phyloP scores from a whole-genome alignment of 2,797 vertebrate species.

The Spea hammondii region DNA sequence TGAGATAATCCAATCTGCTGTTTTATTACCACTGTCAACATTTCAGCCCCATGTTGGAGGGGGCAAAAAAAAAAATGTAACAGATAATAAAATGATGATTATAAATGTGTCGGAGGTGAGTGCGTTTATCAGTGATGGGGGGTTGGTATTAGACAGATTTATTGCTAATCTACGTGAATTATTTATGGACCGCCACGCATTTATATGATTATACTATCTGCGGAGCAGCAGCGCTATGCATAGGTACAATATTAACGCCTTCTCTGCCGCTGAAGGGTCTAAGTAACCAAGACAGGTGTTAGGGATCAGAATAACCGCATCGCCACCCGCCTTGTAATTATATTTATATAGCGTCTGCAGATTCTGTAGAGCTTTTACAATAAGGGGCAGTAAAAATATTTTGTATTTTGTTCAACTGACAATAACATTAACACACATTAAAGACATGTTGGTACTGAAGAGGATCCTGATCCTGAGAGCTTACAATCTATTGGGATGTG shows the following conservation, averaged over 20 bases:
- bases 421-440: too few relatives aligned
- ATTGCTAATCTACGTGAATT: neutral
- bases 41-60: neutral
- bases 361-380: too few relatives aligned
- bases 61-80: neutral
- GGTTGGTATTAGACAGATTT: neutral
- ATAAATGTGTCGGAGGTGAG: neutral
- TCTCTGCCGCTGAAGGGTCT: neutral
- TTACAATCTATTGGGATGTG: too few relatives aligned
- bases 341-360: too few relatives aligned
- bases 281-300: too few relatives aligned
- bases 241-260: neutral
- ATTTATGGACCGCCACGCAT: neutral
- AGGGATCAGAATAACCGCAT: too few relatives aligned
- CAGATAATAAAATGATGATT: neutral
- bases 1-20: constrained; percentile 10
- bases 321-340: too few relatives aligned
- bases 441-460: too few relatives aligned
- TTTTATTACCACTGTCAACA: constrained; percentile 4
- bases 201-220: neutral
- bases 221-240: neutral
- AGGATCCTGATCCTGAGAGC: too few relatives aligned
- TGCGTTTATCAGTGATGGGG: neutral
- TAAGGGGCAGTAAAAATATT: too few relatives aligned
- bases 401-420: too few relatives aligned